phyloP scores from a whole-genome alignment of 2,888 invertebrate genomes.

The Platerodrilus igneus region DNA sequence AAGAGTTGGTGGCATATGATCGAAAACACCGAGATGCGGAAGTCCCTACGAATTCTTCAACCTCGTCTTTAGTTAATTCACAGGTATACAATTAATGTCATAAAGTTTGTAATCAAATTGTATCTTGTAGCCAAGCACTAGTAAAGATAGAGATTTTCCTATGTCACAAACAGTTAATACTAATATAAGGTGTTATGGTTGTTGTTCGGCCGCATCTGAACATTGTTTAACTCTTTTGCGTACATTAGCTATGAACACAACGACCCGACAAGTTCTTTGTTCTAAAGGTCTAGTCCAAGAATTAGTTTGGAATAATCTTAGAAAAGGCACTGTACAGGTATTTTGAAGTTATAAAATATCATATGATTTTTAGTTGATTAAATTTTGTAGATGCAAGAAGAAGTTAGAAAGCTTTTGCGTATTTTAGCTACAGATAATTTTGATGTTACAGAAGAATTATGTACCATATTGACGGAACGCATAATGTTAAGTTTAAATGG shows the following conservation, averaged over 20 bases:
- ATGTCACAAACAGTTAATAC: conserved; percentile 28
- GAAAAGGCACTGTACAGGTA: conserved; percentile 75
- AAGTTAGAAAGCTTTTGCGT: conserved; percentile 84
- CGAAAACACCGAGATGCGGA: conserved; percentile 68
- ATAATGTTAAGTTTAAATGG: conserved; percentile 75
- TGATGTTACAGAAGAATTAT: conserved; percentile 77
- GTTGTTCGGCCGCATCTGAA: conserved; percentile 86
- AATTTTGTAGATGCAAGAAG: conserved; percentile 66
- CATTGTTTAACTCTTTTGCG: conserved; percentile 88
- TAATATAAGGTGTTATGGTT: conserved; percentile 75
- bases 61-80: conserved; percentile 10
- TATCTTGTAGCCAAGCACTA: conserved; percentile 5
- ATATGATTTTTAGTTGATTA: conserved; percentile 1
- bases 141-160: conserved; percentile 3
- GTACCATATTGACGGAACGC: conserved; percentile 73
- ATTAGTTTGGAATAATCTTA: conserved; percentile 83
- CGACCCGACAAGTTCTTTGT: conserved; percentile 71
- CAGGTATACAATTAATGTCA: no score
- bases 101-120: not conserved
- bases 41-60: conserved; percentile 22
- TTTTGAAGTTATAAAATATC: conserved; percentile 7
- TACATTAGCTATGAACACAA: conserved; percentile 77
- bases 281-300: conserved; percentile 85
- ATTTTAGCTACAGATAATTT: conserved; percentile 83
- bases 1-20: conserved; percentile 89